phyloP scores from a whole-genome alignment of 2,113 vertebrate genomes.

The Pandion haliaetus region DNA sequence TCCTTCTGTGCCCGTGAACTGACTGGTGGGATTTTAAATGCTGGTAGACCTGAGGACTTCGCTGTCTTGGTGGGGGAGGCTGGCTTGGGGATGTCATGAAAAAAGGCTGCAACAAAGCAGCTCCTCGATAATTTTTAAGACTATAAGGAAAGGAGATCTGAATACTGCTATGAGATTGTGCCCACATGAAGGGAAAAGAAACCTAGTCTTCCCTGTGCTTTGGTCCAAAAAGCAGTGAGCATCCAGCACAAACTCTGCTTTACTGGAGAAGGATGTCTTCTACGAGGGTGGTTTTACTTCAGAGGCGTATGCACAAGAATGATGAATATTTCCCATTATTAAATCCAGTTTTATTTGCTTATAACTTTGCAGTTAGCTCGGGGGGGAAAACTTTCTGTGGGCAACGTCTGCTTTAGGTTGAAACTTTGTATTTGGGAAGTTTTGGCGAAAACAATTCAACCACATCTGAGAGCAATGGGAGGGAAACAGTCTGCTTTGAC shows the following conservation, averaged over 20 bases:
- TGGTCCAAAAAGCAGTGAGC: background rate
- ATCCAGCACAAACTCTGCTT: background rate
- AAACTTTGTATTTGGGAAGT: slow-evolving; percentile 38
- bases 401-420: slow-evolving; percentile 33
- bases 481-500: slow-evolving; percentile 3
- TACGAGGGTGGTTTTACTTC: slow-evolving; percentile 23
- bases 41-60: rapidly evolving
- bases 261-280: background rate
- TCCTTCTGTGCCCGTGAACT: rapidly evolving
- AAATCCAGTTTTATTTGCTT: slow-evolving; percentile 50
- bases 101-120: background rate
- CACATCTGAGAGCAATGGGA: slow-evolving; percentile 4
- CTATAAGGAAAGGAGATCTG: background rate
- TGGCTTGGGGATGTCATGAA: background rate
- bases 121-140: background rate
- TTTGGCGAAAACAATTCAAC: background rate
- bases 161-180: background rate
- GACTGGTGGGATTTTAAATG: background rate
- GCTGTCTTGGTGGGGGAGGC: background rate
- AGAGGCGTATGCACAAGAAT: background rate
- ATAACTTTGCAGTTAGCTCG: background rate
- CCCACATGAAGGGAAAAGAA: background rate
- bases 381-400: slow-evolving; percentile 12
- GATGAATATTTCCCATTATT: slow-evolving; percentile 51
- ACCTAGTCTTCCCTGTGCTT: background rate